Base-by-base conservation (phyloP, 2,113 vertebrate species). In the Donacobius atricapilla region DNA sequence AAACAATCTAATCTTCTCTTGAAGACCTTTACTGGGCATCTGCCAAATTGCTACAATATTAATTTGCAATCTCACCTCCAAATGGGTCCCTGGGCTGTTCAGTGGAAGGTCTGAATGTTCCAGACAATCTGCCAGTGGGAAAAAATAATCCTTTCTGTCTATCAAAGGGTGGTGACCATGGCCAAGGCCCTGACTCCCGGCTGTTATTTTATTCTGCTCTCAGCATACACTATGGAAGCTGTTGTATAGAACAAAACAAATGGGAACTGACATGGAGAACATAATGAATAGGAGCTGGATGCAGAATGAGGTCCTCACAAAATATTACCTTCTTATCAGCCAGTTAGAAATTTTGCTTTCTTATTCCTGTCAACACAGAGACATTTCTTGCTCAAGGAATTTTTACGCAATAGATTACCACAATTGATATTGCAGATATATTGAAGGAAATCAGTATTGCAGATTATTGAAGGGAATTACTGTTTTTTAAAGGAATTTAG, bases 51-150 rank as follows among this genome's bases (percentile, higher is more conserved):
- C 45, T 85, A 40, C 40, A 83, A 35, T 72, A 93, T 79, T 84
- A 82, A 93, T 95, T 93, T 93, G 22, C 48, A 87, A 12, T 57
- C 21, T 94, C 44, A 71, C 79, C 57, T 94, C n/a, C 61, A 60
- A 58, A 85, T 75, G 44, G 15, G 10, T 82, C 57, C 31, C 44
- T 71, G 25, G 22, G 10, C 30, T 71, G 47, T 54, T 87, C 44
- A 71, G 20, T 66, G 22, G 68, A 84, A 89, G 22, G 39, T 89
- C 76, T 94, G 69, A 64, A 60, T 65, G 61, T 57, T 84, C 71
- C 66, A 82, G 35, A 79, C 45, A 94, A 76, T 57, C 61, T 95
- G 73, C 33, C 50, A 85, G 63, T 53, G 73, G 89, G 70, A 82
- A 87, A 92, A 94, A 91, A 53, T 31, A 65, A 68, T 56, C 4